Percentiles rank a stretch among this genome's conserved stretches.
These are phyloP conservation scores for Plebejus argus DNA, from an alignment of 2,888 invertebrate genomes.

Conservation along the genomic window DNA sequence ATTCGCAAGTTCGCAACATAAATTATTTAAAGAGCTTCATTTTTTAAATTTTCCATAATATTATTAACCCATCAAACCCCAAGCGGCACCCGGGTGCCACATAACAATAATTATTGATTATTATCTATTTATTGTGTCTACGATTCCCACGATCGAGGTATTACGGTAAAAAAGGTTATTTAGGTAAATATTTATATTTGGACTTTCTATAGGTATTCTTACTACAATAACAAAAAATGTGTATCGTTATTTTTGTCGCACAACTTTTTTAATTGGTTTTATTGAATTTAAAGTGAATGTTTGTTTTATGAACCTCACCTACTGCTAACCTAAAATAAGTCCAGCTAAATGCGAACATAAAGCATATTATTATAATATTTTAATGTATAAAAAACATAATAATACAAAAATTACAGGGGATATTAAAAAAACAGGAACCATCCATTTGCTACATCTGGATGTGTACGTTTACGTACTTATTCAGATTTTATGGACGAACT, in stretches of 20 bases:
- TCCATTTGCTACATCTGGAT: conserved; percentile 44
- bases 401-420: neutral
- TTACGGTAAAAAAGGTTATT: neutral
- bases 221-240: neutral
- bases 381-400: no score
- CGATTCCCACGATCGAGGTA: no score
- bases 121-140: no score
- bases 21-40: neutral
- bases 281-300: no score
- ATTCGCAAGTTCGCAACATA: neutral
- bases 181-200: neutral
- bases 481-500: conserved; percentile 54
- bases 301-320: no score
- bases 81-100: no score
- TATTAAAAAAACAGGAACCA: neutral
- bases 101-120: no score
- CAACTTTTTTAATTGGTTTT: no score
- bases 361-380: no score
- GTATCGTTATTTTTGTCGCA: neutral
- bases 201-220: neutral
- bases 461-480: conserved; percentile 51
- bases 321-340: no score
- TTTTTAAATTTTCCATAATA: neutral
- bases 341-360: no score
- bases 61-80: neutral